Conservation (phyloP, 2,113 vertebrate species). For the Corapipo altera region DNA sequence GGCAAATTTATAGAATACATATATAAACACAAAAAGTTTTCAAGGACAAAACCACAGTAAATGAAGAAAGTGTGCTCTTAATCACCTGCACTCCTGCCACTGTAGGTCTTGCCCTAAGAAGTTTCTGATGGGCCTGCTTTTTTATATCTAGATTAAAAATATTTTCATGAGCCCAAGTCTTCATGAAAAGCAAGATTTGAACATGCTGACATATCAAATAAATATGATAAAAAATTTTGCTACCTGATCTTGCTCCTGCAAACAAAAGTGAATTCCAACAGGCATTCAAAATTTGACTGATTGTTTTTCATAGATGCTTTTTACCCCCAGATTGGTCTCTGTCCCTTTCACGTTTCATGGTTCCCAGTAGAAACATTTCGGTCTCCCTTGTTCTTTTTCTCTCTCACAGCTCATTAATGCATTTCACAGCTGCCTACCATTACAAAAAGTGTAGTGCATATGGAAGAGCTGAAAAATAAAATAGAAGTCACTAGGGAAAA, state of each 20-base stretch:
- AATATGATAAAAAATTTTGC: background rate
- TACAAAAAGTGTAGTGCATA: background rate
- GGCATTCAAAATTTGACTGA: background rate
- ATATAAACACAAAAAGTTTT: background rate
- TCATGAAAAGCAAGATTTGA: background rate
- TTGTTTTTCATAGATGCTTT: background rate
- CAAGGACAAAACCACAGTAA: background rate
- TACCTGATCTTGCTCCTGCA: background rate
- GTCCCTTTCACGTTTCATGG: background rate
- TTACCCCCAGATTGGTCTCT: background rate
- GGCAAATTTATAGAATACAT: background rate
- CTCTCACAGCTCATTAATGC: background rate
- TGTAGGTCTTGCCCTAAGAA: background rate
- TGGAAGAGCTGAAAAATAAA: background rate
- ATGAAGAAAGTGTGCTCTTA: background rate
- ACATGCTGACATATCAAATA: background rate
- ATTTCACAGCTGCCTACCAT: background rate
- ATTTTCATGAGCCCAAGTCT: background rate
- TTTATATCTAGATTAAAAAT: background rate
- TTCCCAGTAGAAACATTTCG: background rate
- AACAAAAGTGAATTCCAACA: background rate
- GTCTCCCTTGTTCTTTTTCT: background rate
- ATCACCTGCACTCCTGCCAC: background rate
- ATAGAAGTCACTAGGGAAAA: background rate
- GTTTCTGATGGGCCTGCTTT: background rate